A percentile compares a stretch with the other conserved stretches of the same genome.
phyloP scores from a whole-genome alignment of 2,797 vertebrate species.

The Hyperoplus lanceolatus region DNA sequence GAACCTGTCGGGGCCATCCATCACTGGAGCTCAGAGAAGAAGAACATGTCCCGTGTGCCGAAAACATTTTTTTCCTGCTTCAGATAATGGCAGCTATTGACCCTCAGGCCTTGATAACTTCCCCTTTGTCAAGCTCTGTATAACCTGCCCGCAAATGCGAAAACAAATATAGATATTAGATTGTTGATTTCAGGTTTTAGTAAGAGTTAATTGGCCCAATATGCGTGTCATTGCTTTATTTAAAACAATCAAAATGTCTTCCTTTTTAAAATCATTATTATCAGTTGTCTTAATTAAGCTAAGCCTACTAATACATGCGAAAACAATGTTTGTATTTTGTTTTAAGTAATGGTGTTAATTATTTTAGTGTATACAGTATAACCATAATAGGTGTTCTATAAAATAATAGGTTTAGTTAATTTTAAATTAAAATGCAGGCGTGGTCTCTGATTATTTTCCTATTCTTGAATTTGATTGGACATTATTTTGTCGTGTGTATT shows the following conservation, averaged over 20 bases:
- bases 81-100: conserved; percentile 44
- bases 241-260: background rate
- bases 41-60: conserved; percentile 42
- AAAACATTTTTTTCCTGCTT: conserved; percentile 35
- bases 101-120: conserved; percentile 22
- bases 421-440: background rate
- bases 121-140: conserved; percentile 2
- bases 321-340: background rate
- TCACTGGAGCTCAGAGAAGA: conserved; percentile 48
- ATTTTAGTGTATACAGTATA: background rate
- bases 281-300: background rate
- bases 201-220: background rate
- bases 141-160: background rate
- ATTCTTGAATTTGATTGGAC: background rate
- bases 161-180: background rate
- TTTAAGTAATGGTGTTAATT: background rate
- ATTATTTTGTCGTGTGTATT: background rate
- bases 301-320: background rate
- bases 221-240: background rate
- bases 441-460: background rate
- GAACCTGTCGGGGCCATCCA: conserved; percentile 62
- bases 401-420: background rate
- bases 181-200: background rate
- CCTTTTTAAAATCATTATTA: background rate
- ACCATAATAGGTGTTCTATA: background rate